These are phyloP conservation scores for Remorina albescens DNA, from an alignment of 2,797 vertebrate genomes.

Conservation along the genomic window DNA sequence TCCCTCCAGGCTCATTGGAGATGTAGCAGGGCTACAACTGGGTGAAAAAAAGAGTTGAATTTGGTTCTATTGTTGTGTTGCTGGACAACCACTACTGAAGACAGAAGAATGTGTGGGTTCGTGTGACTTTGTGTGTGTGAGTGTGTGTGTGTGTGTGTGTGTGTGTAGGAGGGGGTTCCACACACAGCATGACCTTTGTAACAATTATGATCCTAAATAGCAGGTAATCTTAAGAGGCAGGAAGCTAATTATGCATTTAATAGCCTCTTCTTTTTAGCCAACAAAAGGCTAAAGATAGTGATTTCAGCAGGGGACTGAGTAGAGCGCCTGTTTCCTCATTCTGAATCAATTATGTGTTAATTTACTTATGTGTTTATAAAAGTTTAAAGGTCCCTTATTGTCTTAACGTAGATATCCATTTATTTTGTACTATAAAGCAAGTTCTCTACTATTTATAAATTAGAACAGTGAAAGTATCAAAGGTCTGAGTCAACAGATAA, in stretches of 20 bases:
- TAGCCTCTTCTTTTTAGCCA: not conserved
- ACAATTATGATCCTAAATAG: not conserved
- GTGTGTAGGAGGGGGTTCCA: not conserved
- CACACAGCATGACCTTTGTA: not conserved
- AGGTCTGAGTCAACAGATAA: too few relatives aligned
- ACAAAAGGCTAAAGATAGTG: not conserved
- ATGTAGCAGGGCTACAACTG: slow-evolving; percentile 19
- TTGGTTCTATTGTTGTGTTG: slow-evolving; percentile 47
- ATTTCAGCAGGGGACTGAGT: not conserved
- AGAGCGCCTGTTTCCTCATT: not conserved
- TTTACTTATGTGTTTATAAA: not conserved
- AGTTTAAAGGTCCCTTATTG: not conserved
- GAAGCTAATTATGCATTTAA: not conserved
- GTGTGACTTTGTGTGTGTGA: not conserved
- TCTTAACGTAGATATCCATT: not conserved
- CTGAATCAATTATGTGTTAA: not conserved
- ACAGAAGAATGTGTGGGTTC: slow-evolving; percentile 37
- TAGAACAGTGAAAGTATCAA: too few relatives aligned
- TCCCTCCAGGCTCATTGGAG: slow-evolving; percentile 28
- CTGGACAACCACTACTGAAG: slow-evolving; percentile 49
- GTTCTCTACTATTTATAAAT: not conserved
- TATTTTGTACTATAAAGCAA: not conserved
- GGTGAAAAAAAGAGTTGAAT: slow-evolving; percentile 53
- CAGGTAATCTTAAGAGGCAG: not conserved
- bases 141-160: not conserved